These are phyloP conservation scores for Microcebus lehilahytsara DNA, from an alignment of 2,113 vertebrate species.

Conservation along the genomic window DNA sequence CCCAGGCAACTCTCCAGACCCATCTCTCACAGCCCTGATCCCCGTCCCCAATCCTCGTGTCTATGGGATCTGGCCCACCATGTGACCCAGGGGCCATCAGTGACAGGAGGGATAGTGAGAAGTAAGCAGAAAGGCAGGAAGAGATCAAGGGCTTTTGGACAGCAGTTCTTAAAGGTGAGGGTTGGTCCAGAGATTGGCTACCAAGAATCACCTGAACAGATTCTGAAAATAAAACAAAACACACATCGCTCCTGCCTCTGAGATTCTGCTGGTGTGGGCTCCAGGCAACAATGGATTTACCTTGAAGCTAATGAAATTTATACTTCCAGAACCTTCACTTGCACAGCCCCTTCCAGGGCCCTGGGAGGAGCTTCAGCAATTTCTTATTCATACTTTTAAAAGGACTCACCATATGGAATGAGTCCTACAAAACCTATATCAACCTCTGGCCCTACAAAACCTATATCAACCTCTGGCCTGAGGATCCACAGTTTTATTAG, in stretches of 20 bases:
- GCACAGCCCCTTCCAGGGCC: background rate
- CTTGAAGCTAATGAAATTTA: background rate
- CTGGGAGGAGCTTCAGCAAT: background rate
- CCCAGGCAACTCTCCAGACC: background rate
- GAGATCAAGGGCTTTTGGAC: background rate
- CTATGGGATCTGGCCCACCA: background rate
- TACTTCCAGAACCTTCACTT: background rate
- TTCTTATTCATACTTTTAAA: slow-evolving; percentile 26
- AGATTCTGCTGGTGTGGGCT: background rate
- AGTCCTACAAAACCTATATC: background rate
- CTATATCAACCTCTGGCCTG: background rate
- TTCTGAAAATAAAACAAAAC: background rate
- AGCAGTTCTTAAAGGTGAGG: background rate
- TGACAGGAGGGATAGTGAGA: too few species aligned
- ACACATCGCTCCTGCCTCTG: background rate
- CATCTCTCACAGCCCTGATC: background rate
- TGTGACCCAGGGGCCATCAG: background rate
- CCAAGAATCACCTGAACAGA: background rate
- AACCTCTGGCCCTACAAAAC: background rate
- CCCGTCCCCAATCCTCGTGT: too few species aligned
- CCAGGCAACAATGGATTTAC: background rate
- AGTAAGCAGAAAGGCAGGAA: background rate
- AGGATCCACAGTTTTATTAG: background rate
- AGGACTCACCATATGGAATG: background rate
- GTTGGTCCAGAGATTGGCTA: background rate